phyloP scores from a whole-genome alignment of 2,888 invertebrate genomes.

The Agrochola lota region DNA sequence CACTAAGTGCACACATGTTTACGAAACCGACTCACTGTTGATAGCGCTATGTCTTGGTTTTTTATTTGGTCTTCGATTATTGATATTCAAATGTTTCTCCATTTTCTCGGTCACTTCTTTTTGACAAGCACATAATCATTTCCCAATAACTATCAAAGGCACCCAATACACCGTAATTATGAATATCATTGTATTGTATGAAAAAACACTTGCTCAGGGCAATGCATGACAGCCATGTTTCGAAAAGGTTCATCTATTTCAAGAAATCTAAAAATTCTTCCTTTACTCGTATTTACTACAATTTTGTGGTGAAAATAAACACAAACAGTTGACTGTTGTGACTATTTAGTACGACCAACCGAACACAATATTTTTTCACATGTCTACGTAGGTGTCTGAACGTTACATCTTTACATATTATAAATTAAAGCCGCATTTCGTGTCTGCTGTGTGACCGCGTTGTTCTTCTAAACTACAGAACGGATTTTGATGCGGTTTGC shows the following conservation, averaged over 20 bases:
- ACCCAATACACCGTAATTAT: background rate
- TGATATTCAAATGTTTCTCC: background rate
- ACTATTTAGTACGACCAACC: constrained; percentile 8
- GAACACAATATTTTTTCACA: background rate
- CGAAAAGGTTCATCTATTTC: background rate
- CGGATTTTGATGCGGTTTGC: background rate
- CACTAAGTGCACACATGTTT: too few species aligned
- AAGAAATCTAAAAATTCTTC: background rate
- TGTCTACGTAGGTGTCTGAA: background rate
- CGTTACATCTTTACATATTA: background rate
- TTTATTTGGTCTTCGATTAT: too few species aligned
- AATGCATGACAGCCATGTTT: background rate
- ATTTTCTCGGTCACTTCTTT: background rate
- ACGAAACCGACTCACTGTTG: too few species aligned
- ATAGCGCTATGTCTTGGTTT: too few species aligned
- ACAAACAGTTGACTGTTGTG: background rate
- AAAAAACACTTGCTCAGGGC: too few species aligned
- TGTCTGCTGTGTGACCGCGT: too few species aligned
- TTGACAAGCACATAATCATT: too few species aligned
- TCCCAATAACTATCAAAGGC: background rate
- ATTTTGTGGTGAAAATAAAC: constrained; percentile 1
- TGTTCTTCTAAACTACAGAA: too few species aligned
- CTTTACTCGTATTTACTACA: background rate
- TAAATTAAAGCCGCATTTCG: background rate
- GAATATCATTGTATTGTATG: too few species aligned